Conservation (phyloP, 92 coral and sea anemone genomes). For the Pocillopora meandrina region DNA sequence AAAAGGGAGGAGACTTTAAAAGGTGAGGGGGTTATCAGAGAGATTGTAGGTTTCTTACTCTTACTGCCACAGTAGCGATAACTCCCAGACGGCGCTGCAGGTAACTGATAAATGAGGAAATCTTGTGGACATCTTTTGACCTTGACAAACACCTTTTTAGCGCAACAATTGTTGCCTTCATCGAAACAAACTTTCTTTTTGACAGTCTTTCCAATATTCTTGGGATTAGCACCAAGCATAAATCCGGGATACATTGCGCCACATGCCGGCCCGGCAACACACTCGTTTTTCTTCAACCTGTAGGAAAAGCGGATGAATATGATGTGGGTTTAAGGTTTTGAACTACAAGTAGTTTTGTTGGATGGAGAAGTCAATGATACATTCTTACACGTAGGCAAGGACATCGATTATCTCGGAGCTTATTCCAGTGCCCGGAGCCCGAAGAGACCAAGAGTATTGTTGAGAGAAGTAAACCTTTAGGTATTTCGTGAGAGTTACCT, state of each 20-base stretch:
- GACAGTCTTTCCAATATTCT: slow-evolving; percentile 7
- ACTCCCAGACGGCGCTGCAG: slow-evolving; percentile 26
- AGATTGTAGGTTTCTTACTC: neutral
- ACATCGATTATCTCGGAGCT: too few relatives aligned
- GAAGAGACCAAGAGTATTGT: too few relatives aligned
- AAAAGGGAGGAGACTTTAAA: too few relatives aligned
- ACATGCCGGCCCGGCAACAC: slow-evolving; percentile 5
- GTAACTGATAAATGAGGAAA: slow-evolving; percentile 30
- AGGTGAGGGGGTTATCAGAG: neutral
- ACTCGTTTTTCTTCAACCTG: slow-evolving; percentile 7
- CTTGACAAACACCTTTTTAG: slow-evolving; percentile 2
- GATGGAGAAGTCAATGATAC: too few relatives aligned
- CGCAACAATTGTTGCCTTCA: slow-evolving; percentile 26
- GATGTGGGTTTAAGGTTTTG: too few relatives aligned
- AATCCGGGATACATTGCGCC: slow-evolving; percentile 29
- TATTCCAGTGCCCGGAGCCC: too few relatives aligned
- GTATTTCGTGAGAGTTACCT: too few relatives aligned
- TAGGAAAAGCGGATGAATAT: neutral
- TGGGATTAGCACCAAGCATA: slow-evolving; percentile 29
- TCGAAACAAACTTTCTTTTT: slow-evolving; percentile 32
- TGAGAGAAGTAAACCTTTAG: too few relatives aligned
- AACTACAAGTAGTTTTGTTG: too few relatives aligned
- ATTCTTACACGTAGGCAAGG: too few relatives aligned
- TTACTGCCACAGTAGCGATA: slow-evolving; percentile 26
- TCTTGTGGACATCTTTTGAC: slow-evolving; percentile 5